Percentiles rank a stretch among this genome's conserved stretches.
phyloP scores from a whole-genome alignment of 2,797 vertebrate genomes.

The Coracias cyanogaster region DNA sequence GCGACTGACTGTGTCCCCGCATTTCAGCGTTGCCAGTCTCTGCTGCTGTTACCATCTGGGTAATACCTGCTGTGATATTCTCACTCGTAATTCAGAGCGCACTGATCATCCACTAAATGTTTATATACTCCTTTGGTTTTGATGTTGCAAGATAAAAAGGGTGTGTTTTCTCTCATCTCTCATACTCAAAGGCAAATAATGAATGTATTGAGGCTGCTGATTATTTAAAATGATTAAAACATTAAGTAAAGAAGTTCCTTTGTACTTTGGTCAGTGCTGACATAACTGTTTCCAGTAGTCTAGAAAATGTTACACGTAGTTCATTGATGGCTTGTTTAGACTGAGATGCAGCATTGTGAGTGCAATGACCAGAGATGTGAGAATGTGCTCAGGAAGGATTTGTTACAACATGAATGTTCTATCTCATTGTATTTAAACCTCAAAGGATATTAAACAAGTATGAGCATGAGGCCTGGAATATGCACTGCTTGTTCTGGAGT shows the following conservation, averaged over 20 bases:
- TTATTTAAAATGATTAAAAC: slow-evolving; percentile 12
- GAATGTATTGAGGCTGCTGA: not conserved
- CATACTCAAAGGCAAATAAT: not conserved
- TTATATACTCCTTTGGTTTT: slow-evolving; percentile 7
- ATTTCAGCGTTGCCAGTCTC: not conserved
- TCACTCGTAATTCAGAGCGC: not conserved
- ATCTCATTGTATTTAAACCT: not conserved
- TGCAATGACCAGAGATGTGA: not conserved
- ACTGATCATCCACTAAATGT: not conserved
- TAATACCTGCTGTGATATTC: not conserved
- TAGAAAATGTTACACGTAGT: not conserved
- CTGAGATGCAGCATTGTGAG: not conserved
- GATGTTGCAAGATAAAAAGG: slow-evolving; percentile 28
- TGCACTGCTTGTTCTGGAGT: not conserved
- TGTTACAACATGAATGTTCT: not conserved
- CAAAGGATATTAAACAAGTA: not conserved
- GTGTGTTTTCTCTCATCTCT: not conserved
- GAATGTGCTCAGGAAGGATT: slow-evolving; percentile 24
- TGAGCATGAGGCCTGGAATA: not conserved
- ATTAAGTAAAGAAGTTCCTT: not conserved
- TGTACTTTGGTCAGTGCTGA: slow-evolving; percentile 20
- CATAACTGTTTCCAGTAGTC: not conserved
- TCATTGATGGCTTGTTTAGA: slow-evolving; percentile 22
- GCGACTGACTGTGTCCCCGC: not conserved
- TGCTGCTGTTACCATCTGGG: not conserved